A percentile compares a stretch with the other conserved stretches of the same genome.
These are phyloP conservation scores for Notoglanidium macrostoma DNA, from an alignment of 2,797 vertebrate genomes.

Conservation along the genomic window DNA sequence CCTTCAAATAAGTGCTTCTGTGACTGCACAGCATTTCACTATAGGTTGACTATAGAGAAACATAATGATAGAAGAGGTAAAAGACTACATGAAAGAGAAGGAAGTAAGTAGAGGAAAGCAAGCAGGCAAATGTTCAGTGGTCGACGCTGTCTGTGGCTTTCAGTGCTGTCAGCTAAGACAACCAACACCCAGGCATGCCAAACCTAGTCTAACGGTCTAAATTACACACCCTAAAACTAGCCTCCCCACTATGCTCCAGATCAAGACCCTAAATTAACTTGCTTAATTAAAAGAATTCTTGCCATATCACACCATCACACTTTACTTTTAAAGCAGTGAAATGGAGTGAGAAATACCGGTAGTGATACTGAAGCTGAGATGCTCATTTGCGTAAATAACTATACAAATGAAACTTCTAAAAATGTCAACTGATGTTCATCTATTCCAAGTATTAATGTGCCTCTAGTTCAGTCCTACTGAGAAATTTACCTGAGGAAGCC, in stretches of 20 bases:
- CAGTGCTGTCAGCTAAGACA: conserved; percentile 29
- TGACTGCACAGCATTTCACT: conserved; percentile 5
- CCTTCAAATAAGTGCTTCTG: conserved; percentile 23
- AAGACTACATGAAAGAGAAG: not conserved
- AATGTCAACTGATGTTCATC: not conserved
- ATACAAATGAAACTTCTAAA: not conserved
- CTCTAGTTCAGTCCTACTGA: not conserved
- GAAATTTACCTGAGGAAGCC: not conserved
- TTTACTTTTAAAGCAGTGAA: not conserved
- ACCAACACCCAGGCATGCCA: conserved; percentile 26
- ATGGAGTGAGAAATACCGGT: not conserved
- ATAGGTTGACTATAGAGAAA: conserved; percentile 8
- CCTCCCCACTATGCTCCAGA: not conserved
- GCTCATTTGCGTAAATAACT: not conserved
- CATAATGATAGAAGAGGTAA: conserved; percentile 22
- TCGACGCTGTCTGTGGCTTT: conserved; percentile 26
- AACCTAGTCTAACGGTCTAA: conserved; percentile 20
- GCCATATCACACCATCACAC: not conserved
- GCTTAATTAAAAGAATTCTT: not conserved
- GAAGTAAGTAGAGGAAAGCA: conserved; percentile 23
- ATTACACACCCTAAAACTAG: conserved; percentile 36
- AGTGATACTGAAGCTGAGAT: not conserved
- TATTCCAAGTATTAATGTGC: not conserved
- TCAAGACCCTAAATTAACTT: not conserved
- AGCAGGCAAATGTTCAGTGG: not conserved